phyloP scores from a whole-genome alignment of 2,797 vertebrate species.

The Melopsittacus undulatus region DNA sequence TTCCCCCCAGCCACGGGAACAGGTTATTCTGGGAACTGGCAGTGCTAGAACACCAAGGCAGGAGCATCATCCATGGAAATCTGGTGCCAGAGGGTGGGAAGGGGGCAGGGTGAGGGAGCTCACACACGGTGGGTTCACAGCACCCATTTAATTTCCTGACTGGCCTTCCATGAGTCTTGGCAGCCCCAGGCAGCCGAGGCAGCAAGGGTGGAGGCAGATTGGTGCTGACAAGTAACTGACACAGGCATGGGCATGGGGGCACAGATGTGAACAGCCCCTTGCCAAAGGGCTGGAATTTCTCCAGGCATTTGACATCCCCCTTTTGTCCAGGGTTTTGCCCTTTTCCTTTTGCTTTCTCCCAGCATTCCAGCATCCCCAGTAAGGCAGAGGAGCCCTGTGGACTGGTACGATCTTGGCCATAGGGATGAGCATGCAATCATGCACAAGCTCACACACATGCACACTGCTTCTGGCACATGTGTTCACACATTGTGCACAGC shows the following conservation, averaged over 20 bases:
- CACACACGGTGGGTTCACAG: not conserved
- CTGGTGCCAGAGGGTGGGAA: not conserved
- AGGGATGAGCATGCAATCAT: not conserved
- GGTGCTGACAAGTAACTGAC: not conserved
- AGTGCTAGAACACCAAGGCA: not conserved
- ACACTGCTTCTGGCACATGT: rapidly evolving
- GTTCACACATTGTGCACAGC: rapidly evolving
- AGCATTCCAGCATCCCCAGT: not conserved
- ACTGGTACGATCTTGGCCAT: not conserved
- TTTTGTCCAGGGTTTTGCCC: not conserved
- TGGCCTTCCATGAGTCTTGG: not conserved
- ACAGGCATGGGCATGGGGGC: rapidly evolving
- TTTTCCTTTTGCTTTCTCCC: not conserved
- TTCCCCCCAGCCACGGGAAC: not conserved
- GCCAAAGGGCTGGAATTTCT: not conserved
- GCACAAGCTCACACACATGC: rapidly evolving
- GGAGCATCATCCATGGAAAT: not conserved
- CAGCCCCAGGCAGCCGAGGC: not conserved
- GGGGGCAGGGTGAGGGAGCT: not conserved
- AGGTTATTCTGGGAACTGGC: constrained; percentile 3
- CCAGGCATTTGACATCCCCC: not conserved
- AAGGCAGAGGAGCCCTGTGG: not conserved
- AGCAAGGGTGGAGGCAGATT: not conserved
- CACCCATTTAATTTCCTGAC: constrained; percentile 43
- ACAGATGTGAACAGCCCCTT: not conserved